Evolutionary conservation across 2,797 vertebrate species (phyloP).

Genomic region (Eospalax fontanierii): DNA sequence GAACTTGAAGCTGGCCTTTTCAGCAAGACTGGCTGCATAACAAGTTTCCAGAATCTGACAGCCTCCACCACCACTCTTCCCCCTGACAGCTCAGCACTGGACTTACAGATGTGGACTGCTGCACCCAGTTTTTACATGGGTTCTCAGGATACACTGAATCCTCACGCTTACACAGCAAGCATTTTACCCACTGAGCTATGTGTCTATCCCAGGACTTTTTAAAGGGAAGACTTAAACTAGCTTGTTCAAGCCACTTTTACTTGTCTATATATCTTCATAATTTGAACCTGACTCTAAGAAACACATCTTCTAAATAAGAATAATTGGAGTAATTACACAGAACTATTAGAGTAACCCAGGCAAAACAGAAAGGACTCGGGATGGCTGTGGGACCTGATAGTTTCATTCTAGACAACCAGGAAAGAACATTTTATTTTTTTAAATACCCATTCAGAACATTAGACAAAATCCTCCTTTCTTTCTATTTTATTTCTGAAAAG

Average conservation of each 20-base stretch:
- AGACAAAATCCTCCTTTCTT: neutral
- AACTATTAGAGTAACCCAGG: neutral
- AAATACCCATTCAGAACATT: neutral
- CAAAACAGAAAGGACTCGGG: neutral
- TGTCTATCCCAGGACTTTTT: neutral
- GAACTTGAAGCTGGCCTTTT: neutral
- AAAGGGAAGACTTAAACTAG: neutral
- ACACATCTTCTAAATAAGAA: neutral
- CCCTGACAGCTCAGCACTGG: neutral
- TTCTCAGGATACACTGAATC: neutral
- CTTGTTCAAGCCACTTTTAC: neutral
- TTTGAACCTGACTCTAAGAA: neutral
- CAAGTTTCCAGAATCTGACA: neutral
- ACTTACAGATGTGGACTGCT: neutral
- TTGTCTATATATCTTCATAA: neutral
- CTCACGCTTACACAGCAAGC: neutral
- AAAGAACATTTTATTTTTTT: neutral
- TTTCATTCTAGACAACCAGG: constrained; percentile 13
- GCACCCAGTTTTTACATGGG: neutral
- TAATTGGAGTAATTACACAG: neutral
- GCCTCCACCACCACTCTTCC: neutral
- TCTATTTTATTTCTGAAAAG: neutral
- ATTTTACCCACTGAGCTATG: neutral
- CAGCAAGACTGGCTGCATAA: neutral
- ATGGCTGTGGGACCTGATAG: neutral